A percentile compares a stretch with the other conserved stretches of the same genome.
phyloP scores from a whole-genome alignment of 2,888 invertebrate species.

The Synanthedon myopaeformis region DNA sequence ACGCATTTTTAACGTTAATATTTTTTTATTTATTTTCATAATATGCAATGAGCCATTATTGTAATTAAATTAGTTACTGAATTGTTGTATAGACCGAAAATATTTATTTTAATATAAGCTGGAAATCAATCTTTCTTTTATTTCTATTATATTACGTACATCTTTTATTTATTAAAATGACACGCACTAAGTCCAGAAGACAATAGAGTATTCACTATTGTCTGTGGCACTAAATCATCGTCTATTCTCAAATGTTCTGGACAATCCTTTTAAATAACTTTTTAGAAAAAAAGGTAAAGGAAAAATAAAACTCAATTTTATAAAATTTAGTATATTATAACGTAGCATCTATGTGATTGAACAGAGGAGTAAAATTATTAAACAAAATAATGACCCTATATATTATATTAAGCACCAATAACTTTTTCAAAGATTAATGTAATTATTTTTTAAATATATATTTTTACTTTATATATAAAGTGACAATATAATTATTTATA shows the following conservation, averaged over 20 bases:
- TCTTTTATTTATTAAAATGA: no score
- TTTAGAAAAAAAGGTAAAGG: no score
- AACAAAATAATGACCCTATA: slow-evolving; percentile 1
- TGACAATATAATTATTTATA: background rate
- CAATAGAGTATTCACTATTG: no score
- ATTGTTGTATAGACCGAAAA: background rate
- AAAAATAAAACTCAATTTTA: slow-evolving; percentile 34
- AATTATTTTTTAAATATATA: background rate
- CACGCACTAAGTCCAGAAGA: no score
- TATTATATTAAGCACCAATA: background rate
- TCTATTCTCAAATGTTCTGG: no score
- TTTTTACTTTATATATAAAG: background rate
- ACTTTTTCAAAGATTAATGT: background rate
- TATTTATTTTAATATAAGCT: background rate
- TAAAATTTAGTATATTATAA: slow-evolving; percentile 55
- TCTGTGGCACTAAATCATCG: no score
- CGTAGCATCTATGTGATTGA: slow-evolving; percentile 29
- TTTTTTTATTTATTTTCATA: no score
- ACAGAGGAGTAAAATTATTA: slow-evolving; percentile 42
- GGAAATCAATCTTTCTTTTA: background rate
- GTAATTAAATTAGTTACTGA: background rate
- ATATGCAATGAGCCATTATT: no score
- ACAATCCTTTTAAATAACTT: no score
- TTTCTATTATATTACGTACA: no score
- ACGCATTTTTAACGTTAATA: no score